Percentiles rank a stretch among this genome's conserved stretches.
These are phyloP conservation scores for Colinus virginianus DNA, from an alignment of 2,113 vertebrate genomes.

Conservation along the genomic window DNA sequence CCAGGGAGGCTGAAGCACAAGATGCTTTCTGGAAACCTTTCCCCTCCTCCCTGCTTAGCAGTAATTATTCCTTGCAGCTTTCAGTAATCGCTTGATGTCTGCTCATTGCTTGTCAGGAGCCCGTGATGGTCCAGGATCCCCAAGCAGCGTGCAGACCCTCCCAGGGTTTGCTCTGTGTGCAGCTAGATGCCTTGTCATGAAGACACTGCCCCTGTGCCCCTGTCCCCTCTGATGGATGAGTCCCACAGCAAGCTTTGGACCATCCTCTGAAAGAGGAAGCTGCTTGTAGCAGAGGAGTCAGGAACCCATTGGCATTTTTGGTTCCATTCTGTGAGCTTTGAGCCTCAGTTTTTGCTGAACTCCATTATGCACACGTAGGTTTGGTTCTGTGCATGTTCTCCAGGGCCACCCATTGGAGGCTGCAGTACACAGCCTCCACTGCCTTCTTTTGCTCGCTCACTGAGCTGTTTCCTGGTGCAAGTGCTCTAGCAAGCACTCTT, in stretches of 20 bases:
- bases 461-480: not conserved
- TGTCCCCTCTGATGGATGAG: not conserved
- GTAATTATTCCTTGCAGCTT: not conserved
- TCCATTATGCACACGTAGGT: not conserved
- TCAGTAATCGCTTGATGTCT: not conserved
- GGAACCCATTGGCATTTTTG: not conserved
- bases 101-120: not conserved
- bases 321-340: not conserved
- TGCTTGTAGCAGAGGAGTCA: not conserved
- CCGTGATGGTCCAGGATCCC: not conserved
- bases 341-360: not conserved
- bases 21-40: not conserved
- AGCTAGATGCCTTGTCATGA: rapidly evolving
- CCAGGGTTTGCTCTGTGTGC: not conserved
- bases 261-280: not conserved
- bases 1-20: not conserved
- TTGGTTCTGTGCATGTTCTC: not conserved
- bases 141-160: not conserved
- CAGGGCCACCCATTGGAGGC: not conserved
- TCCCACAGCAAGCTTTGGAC: not conserved
- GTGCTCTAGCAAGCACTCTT: not conserved
- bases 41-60: not conserved
- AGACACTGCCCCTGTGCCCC: not conserved
- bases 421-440: not conserved
- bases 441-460: not conserved